phyloP scores from a whole-genome alignment of 2,797 vertebrate genomes.

The Gymnothorax reevesii region DNA sequence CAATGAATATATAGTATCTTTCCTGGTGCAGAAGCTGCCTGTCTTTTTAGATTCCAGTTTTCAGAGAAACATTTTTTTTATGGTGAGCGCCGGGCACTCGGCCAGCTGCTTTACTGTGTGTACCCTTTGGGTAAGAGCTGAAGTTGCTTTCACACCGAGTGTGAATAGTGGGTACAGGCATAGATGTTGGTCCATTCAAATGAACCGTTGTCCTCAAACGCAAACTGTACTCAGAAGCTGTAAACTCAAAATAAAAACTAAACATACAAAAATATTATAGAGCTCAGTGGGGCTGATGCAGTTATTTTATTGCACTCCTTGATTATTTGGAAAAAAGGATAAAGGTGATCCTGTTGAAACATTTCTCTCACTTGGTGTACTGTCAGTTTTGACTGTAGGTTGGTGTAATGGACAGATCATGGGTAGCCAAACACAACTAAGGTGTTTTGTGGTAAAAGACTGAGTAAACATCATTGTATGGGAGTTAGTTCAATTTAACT shows the following conservation, averaged over 20 bases:
- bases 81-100: background rate
- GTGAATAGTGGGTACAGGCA: background rate
- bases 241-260: background rate
- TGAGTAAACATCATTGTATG: too few species aligned
- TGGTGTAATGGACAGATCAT: background rate
- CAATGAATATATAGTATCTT: conserved; percentile 3
- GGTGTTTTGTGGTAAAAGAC: too few species aligned
- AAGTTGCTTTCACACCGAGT: background rate
- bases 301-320: background rate
- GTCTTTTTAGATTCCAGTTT: background rate
- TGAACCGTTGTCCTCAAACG: background rate
- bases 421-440: background rate
- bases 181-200: conserved; percentile 4
- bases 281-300: background rate
- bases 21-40: background rate
- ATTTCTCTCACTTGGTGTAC: background rate
- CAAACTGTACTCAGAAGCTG: background rate
- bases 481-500: too few species aligned
- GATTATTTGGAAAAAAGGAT: background rate
- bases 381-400: background rate
- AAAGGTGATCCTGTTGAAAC: background rate
- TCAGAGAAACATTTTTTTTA: conserved; percentile 4
- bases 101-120: background rate
- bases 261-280: background rate
- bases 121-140: conserved; percentile 3